phyloP scores from a whole-genome alignment of 2,113 vertebrate genomes.

The Dunckerocampus dactyliophorus region DNA sequence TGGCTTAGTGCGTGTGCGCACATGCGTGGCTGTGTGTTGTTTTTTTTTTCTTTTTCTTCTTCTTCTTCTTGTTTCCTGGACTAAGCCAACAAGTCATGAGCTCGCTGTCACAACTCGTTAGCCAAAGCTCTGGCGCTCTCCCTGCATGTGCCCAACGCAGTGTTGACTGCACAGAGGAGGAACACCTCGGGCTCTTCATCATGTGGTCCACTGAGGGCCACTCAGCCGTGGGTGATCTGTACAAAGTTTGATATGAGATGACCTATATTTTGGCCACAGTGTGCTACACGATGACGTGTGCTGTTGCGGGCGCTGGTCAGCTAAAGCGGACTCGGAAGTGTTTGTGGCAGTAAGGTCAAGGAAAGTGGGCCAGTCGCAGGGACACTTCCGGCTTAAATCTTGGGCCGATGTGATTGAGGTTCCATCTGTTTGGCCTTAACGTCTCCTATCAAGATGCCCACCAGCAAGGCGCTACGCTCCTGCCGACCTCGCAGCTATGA shows the following conservation, averaged over 20 bases:
- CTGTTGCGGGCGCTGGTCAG: not conserved
- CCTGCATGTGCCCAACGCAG: not conserved
- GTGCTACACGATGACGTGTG: not conserved
- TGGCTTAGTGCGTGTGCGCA: slow-evolving; percentile 37
- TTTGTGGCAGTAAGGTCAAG: slow-evolving; percentile 18
- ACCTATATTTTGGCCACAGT: slow-evolving; percentile 12
- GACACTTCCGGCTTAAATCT: slow-evolving; percentile 4
- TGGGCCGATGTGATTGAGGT: slow-evolving; percentile 15
- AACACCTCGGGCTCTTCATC: slow-evolving; percentile 24
- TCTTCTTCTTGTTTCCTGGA: slow-evolving; percentile 25
- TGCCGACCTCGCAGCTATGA: not conserved
- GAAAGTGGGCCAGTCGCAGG: slow-evolving; percentile 6
- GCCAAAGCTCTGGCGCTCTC: slow-evolving; percentile 5
- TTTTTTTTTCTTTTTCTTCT: not conserved
- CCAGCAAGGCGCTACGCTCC: not conserved
- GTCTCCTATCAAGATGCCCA: slow-evolving; percentile 2
- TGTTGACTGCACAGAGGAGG: not conserved
- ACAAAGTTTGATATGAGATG: slow-evolving; percentile 23
- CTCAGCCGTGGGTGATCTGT: slow-evolving; percentile 9
- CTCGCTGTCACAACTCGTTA: slow-evolving; percentile 40
- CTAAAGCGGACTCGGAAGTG: slow-evolving; percentile 5
- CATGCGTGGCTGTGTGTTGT: slow-evolving; percentile 21
- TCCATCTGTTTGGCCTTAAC: slow-evolving; percentile 13
- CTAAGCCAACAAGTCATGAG: not conserved
- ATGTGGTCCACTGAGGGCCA: slow-evolving; percentile 16